Base-by-base conservation (phyloP, 2,888 invertebrate genomes). In the Globia sparganii region DNA sequence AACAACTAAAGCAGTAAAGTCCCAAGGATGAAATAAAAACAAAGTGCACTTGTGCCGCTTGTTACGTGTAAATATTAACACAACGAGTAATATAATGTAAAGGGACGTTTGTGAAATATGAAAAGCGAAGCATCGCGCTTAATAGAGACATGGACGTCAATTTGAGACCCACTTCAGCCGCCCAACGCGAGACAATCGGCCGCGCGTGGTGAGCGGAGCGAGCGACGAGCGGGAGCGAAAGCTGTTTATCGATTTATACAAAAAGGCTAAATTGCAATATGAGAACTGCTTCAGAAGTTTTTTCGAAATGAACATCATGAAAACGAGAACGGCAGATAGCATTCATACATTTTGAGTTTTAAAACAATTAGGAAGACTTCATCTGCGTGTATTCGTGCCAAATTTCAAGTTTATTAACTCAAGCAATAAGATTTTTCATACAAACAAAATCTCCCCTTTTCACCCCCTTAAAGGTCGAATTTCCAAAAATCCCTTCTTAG, bases 121-220 rank as follows among this genome's bases (percentile, higher is more conserved):
- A 93, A 92, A 91, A 91, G 91, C 88, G 89, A 88, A 88, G 87
- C 91, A 86, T 91, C 91, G 89, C 91, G 90, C 88, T 89, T 93
- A 92, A 93, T 92, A 92, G 88, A 90, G 91, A 90, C 90, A 91
- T 89, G 91, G 92, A 90, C 92, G 93, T 93, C 94, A 92, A 93
- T 93, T 92, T 91, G 90, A 88, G 91, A 92, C 91, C 92, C 93
- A 91, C 91, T 92, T 92, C 91, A 91, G 87, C 83, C 85, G 80
- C 78, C 85, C 86, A 71, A 37, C 74, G 87, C 87, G 88, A 90
- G 90, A 89, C 87, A 87, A 87, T 88, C 84, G 79, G 78, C 77
- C 87, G 85, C 80, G 85, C 80, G 85, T 31, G 78, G 83, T 37
- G 72, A 28, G 67, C 64, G 86, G 83, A 0, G 28, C 59, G 49